These are phyloP conservation scores for Drosophila mercatorum DNA, from an alignment of 2,888 invertebrate species.

Conservation along the genomic window DNA sequence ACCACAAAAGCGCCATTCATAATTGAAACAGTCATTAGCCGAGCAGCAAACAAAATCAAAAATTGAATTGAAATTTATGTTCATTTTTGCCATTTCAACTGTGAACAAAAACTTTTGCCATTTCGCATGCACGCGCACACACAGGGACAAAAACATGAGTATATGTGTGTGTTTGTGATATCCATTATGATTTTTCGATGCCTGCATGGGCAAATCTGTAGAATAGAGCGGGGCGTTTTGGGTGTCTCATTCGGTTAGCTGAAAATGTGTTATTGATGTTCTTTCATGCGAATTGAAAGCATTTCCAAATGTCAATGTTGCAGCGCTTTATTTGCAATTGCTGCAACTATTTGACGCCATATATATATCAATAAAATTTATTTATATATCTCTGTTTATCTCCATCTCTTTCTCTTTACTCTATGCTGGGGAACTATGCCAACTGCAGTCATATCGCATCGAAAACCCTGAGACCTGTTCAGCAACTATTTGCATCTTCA, in stretches of 20 bases:
- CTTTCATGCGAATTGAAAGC: conserved; percentile 62
- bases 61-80: conserved; percentile 26
- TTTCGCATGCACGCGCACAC: conserved; percentile 16
- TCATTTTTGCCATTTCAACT: conserved; percentile 34
- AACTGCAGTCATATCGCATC: conserved; percentile 24
- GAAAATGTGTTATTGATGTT: conserved; percentile 50
- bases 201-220: conserved; percentile 11
- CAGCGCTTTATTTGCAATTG: conserved; percentile 49
- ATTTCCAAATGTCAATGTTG: conserved; percentile 70
- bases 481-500: conserved; percentile 71
- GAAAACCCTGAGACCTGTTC: conserved; percentile 52
- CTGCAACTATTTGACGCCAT: conserved; percentile 30
- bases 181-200: conserved; percentile 21
- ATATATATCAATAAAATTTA: conserved; percentile 26
- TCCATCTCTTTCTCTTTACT: neutral
- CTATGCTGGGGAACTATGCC: conserved; percentile 30
- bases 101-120: conserved; percentile 27
- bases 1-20: neutral
- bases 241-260: conserved; percentile 30
- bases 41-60: conserved; percentile 16
- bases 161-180: neutral
- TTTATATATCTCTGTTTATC: conserved; percentile 1
- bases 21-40: conserved; percentile 20
- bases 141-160: neutral
- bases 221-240: conserved; percentile 7